These are phyloP conservation scores for Caenorhabditis auriculariae DNA, from an alignment of 2,888 invertebrate genomes.

Conservation along the genomic window DNA sequence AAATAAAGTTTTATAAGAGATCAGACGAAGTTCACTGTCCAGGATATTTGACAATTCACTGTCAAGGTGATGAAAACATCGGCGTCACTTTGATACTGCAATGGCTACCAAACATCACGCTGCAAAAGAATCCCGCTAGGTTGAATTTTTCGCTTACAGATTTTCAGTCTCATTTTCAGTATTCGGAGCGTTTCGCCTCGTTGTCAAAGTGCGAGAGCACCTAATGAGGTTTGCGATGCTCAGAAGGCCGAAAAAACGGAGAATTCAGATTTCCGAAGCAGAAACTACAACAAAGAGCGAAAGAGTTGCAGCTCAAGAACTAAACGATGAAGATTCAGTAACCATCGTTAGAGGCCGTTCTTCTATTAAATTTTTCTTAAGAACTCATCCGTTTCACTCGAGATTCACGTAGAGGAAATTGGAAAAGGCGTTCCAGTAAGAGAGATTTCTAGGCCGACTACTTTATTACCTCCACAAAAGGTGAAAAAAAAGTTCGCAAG, in stretches of 20 bases:
- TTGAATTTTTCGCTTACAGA: conserved; percentile 6
- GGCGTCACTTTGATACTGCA: conserved; percentile 81
- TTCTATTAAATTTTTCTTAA: too few species aligned
- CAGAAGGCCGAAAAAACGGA: background rate
- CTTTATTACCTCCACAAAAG: conserved; percentile 10
- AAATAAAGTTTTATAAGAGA: conserved; percentile 64
- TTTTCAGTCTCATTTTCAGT: conserved; percentile 27
- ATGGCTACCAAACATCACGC: conserved; percentile 89
- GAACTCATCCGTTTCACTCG: conserved; percentile 18
- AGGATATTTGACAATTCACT: conserved; percentile 83
- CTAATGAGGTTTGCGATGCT: conserved; percentile 3
- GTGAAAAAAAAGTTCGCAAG: background rate
- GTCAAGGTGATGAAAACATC: conserved; percentile 66
- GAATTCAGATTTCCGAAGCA: background rate
- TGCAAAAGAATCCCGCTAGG: conserved; percentile 81
- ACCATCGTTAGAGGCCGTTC: too few species aligned
- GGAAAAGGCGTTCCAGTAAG: conserved; percentile 15
- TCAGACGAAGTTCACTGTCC: conserved; percentile 76
- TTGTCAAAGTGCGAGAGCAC: conserved; percentile 19
- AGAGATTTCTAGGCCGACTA: conserved; percentile 23
- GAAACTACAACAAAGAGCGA: background rate
- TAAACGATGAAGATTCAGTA: conserved; percentile 9
- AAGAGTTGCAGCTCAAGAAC: background rate
- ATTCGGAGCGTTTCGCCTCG: conserved; percentile 59
- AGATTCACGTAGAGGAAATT: conserved; percentile 22